These are phyloP conservation scores for Taphrorychus bicolor DNA, from an alignment of 2,888 invertebrate species.

Conservation along the genomic window DNA sequence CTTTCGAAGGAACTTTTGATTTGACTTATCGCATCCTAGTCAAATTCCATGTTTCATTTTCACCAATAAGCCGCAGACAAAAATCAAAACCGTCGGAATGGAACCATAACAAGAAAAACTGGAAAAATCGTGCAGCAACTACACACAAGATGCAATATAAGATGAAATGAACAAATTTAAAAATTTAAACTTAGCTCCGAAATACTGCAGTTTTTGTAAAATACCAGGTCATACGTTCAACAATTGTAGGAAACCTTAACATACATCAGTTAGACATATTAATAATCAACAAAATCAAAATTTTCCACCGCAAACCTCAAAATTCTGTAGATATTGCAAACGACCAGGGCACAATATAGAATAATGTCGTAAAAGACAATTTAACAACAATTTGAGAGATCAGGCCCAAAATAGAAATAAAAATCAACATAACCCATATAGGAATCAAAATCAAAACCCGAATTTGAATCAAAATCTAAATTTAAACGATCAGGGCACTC, in stretches of 20 bases:
- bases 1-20: no score
- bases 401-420: neutral
- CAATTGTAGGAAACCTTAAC: neutral
- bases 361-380: neutral
- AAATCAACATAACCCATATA: neutral
- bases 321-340: neutral
- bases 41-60: no score
- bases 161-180: conserved; percentile 33
- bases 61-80: no score
- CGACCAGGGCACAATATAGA: neutral
- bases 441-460: neutral
- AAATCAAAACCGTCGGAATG: no score
- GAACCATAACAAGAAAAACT: no score
- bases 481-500: neutral
- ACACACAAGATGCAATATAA: no score
- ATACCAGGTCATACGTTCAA: conserved; percentile 17
- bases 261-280: neutral
- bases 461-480: neutral
- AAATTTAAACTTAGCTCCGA: conserved; percentile 17
- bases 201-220: conserved; percentile 23
- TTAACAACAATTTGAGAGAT: neutral
- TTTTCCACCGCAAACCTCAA: neutral
- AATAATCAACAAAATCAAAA: neutral
- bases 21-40: no score
- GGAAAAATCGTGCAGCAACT: no score